These are phyloP conservation scores for Arenaria interpres DNA, from an alignment of 2,113 vertebrate species.

Conservation along the genomic window DNA sequence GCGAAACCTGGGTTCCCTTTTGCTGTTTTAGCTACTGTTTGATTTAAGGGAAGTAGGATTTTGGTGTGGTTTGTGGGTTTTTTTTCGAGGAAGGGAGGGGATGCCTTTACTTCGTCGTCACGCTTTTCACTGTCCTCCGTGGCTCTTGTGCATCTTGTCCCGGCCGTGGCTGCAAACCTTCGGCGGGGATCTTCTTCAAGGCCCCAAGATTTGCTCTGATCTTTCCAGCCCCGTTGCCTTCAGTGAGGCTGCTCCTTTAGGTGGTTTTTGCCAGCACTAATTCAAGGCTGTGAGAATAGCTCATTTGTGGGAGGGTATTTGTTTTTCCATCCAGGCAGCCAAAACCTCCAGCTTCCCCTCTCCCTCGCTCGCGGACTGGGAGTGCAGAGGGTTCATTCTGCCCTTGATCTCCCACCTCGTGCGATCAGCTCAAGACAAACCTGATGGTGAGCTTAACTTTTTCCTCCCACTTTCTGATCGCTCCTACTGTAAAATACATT, in stretches of 20 bases:
- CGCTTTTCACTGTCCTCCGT: neutral
- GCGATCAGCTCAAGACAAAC: neutral
- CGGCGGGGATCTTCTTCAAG: neutral
- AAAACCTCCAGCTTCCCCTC: slow-evolving; percentile 64
- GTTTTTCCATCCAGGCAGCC: slow-evolving; percentile 70
- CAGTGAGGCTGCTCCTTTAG: neutral
- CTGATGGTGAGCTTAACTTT: neutral
- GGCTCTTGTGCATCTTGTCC: neutral
- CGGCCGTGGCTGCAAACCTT: neutral
- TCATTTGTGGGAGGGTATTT: slow-evolving; percentile 67
- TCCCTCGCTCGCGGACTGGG: neutral
- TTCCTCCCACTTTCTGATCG: neutral
- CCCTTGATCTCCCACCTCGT: neutral
- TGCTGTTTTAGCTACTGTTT: neutral
- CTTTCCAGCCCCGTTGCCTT: neutral
- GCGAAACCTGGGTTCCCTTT: neutral
- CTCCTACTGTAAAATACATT: neutral
- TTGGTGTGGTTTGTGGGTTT: neutral
- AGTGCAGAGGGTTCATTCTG: neutral
- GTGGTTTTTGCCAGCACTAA: slow-evolving; percentile 48
- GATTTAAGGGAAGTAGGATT: neutral
- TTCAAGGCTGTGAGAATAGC: slow-evolving; percentile 63
- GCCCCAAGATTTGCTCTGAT: neutral
- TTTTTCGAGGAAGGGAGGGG: too few species aligned
- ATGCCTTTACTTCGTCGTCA: accelerated